Conservation (phyloP, 1,140 invertebrate species). For the Notospermus geniculatus region DNA sequence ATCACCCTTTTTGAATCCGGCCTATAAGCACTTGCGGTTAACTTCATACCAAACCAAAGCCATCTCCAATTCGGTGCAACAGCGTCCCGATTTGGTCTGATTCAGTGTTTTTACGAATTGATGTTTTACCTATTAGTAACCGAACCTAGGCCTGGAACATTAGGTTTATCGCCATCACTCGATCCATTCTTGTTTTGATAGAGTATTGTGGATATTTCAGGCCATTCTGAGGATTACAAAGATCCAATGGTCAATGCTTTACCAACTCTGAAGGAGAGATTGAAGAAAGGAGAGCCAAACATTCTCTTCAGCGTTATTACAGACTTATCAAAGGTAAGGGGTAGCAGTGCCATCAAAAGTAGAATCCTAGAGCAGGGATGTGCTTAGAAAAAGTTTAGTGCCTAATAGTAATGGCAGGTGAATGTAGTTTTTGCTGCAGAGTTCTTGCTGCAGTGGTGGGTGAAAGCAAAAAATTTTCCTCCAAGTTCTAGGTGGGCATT, state of each 20-base stretch:
- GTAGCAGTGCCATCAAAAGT: background rate
- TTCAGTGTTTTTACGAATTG: too few species aligned
- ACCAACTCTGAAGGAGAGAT: constrained; percentile 54
- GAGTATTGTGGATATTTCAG: constrained; percentile 26
- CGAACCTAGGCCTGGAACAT: too few species aligned
- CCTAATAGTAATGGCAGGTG: background rate
- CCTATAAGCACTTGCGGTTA: too few species aligned
- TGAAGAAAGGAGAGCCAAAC: constrained; percentile 64
- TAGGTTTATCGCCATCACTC: too few species aligned
- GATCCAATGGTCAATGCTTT: constrained; percentile 55
- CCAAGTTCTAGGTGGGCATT: too few species aligned
- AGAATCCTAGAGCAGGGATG: background rate
- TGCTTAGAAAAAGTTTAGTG: background rate
- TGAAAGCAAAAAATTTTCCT: too few species aligned
- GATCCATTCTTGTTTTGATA: too few species aligned
- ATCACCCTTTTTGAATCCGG: too few species aligned
- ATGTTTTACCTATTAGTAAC: too few species aligned
- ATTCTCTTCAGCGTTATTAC: constrained; percentile 65
- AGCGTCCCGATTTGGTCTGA: too few species aligned
- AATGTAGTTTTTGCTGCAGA: background rate
- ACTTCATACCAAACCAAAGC: too few species aligned
- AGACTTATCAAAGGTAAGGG: constrained; percentile 60
- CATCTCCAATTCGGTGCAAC: too few species aligned
- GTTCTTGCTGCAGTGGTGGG: background rate
- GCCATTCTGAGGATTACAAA: constrained; percentile 30